phyloP scores from a whole-genome alignment of 2,113 vertebrate genomes.

The Polyodon spathula region DNA sequence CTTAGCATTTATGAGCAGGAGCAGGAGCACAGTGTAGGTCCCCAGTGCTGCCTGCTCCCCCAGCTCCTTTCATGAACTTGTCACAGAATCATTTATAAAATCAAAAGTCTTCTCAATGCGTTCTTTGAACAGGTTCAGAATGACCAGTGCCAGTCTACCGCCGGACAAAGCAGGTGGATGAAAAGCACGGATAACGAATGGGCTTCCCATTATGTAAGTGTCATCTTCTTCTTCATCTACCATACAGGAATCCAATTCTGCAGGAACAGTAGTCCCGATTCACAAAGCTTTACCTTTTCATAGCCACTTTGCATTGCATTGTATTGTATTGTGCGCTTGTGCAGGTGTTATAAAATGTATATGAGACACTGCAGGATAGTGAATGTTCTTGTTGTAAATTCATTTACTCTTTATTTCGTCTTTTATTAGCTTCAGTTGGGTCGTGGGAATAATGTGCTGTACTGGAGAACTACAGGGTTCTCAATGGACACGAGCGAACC shows the following conservation, averaged over 20 bases:
- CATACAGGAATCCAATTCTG: too few species aligned
- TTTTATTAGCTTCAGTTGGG: slow-evolving; percentile 63
- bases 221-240: neutral
- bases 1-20: too few species aligned
- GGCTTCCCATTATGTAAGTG: slow-evolving; percentile 67
- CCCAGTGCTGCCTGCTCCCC: too few species aligned
- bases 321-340: too few species aligned
- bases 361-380: too few species aligned
- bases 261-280: too few species aligned
- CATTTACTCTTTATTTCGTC: slow-evolving; percentile 6
- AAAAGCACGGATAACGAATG: slow-evolving; percentile 71
- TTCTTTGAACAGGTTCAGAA: slow-evolving; percentile 72
- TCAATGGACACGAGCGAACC: slow-evolving; percentile 50
- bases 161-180: slow-evolving; percentile 74
- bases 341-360: too few species aligned
- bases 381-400: too few species aligned
- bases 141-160: slow-evolving; percentile 85
- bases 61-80: too few species aligned
- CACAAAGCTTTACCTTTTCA: neutral
- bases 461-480: slow-evolving; percentile 79
- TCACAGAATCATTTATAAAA: too few species aligned
- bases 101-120: neutral
- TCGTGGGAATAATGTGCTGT: slow-evolving; percentile 83
- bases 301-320: too few species aligned
- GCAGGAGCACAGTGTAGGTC: too few species aligned